Percentiles rank a stretch among this genome's conserved stretches.
Conservation (phyloP, 2,113 vertebrate species). For the Malaclemys terrapin region DNA sequence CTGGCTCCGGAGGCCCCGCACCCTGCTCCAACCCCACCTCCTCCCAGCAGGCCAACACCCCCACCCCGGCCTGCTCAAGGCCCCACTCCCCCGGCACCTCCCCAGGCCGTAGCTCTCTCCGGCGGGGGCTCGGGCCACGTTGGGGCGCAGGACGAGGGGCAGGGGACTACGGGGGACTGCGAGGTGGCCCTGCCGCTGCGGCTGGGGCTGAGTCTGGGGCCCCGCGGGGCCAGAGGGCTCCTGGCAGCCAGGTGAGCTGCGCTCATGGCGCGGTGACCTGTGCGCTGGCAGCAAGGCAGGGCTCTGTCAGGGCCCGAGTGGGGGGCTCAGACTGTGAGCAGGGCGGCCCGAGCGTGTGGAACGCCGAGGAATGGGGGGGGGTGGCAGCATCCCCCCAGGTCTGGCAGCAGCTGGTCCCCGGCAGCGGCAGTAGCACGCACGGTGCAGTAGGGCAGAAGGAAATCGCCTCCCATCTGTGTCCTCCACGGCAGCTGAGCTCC, state of each 20-base stretch:
- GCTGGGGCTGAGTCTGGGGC: fast-evolving
- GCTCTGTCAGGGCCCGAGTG: background rate
- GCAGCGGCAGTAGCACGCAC: background rate
- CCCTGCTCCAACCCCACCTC: background rate
- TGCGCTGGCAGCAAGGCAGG: background rate
- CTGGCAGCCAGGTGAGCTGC: background rate
- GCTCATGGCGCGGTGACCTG: too few relatives aligned
- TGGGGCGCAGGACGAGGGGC: background rate
- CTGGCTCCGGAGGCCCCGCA: background rate
- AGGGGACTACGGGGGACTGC: background rate
- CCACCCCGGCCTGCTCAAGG: background rate
- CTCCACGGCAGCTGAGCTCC: slow-evolving; percentile 68
- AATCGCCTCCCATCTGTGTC: slow-evolving; percentile 76
- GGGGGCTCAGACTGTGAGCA: background rate
- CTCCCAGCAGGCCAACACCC: background rate
- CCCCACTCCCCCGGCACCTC: too few relatives aligned
- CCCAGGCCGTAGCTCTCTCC: too few relatives aligned
- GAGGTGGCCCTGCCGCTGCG: background rate
- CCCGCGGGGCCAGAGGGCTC: fast-evolving
- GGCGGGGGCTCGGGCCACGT: background rate
- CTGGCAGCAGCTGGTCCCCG: slow-evolving; percentile 42
- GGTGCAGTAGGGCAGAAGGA: slow-evolving; percentile 73
- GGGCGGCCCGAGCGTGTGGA: too few relatives aligned
- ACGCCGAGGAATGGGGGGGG: background rate
- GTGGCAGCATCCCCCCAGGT: background rate